phyloP scores from a whole-genome alignment of 2,888 invertebrate genomes.

The Ophonus ardosiacus region DNA sequence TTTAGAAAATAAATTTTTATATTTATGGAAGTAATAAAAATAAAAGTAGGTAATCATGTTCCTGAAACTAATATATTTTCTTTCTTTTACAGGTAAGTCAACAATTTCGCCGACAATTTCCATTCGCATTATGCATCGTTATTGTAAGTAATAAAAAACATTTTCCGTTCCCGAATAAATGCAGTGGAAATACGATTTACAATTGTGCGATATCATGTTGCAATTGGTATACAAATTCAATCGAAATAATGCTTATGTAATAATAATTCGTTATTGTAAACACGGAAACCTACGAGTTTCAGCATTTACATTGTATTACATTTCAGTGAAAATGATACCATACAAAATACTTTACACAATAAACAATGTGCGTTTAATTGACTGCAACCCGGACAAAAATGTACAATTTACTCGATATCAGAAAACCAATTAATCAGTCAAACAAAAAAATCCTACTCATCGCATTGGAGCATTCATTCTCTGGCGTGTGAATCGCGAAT shows the following conservation, averaged over 20 bases:
- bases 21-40: background rate
- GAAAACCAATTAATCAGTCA: slow-evolving; percentile 50
- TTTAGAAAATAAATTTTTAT: background rate
- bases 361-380: slow-evolving; percentile 48
- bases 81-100: slow-evolving; percentile 21
- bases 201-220: background rate
- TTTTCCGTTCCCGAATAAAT: background rate
- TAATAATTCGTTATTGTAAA: background rate
- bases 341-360: slow-evolving; percentile 22
- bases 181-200: background rate
- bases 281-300: slow-evolving; percentile 3
- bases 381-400: slow-evolving; percentile 23
- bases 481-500: slow-evolving; percentile 34
- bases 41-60: background rate
- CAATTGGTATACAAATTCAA: background rate
- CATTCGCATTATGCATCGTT: background rate
- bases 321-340: slow-evolving; percentile 28
- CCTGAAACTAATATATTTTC: background rate
- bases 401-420: slow-evolving; percentile 37
- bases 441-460: slow-evolving; percentile 31
- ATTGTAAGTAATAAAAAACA: slow-evolving; percentile 27
- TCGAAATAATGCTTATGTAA: background rate
- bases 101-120: background rate
- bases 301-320: background rate
- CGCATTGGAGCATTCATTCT: slow-evolving; percentile 16